Percentiles rank a stretch among this genome's conserved stretches.
phyloP scores from a whole-genome alignment of 2,888 invertebrate genomes.

The Euplexia lucipara region DNA sequence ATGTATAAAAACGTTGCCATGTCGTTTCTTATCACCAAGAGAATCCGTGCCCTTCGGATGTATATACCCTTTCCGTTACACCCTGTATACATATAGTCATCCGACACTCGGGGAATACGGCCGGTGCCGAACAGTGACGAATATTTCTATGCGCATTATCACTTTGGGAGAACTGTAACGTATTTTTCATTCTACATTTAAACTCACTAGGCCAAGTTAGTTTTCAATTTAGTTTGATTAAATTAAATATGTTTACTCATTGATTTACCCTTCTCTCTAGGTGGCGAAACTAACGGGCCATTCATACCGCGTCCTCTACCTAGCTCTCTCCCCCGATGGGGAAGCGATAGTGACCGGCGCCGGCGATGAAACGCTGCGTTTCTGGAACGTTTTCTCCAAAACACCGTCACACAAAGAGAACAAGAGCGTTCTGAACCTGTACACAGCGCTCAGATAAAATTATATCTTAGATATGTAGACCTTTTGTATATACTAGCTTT shows the following conservation, averaged over 20 bases:
- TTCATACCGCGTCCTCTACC: slow-evolving; percentile 98
- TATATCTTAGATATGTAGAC: slow-evolving; percentile 53
- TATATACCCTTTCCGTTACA: too few species aligned
- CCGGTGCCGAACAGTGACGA: too few species aligned
- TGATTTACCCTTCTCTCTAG: slow-evolving; percentile 80
- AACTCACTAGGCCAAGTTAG: too few species aligned
- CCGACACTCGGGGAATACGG: too few species aligned
- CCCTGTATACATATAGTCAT: too few species aligned
- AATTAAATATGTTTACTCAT: background rate
- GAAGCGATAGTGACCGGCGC: slow-evolving; percentile 99
- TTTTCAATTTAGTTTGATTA: background rate
- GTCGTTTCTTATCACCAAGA: too few species aligned
- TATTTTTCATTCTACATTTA: too few species aligned
- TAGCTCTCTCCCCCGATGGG: slow-evolving; percentile 99
- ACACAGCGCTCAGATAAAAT: slow-evolving; percentile 93
- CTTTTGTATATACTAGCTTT: slow-evolving; percentile 66
- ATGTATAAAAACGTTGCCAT: too few species aligned
- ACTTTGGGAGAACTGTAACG: too few species aligned
- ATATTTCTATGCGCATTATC: too few species aligned
- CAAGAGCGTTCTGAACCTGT: slow-evolving; percentile 97
- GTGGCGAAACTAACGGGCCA: slow-evolving; percentile 99
- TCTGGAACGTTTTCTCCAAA: slow-evolving; percentile 99
- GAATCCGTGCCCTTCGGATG: too few species aligned
- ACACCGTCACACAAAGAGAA: slow-evolving; percentile 98
- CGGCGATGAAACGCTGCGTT: slow-evolving; percentile 99